A percentile compares a stretch with the other conserved stretches of the same genome.
phyloP scores from a whole-genome alignment of 2,113 vertebrate genomes.

The Limanda limanda region DNA sequence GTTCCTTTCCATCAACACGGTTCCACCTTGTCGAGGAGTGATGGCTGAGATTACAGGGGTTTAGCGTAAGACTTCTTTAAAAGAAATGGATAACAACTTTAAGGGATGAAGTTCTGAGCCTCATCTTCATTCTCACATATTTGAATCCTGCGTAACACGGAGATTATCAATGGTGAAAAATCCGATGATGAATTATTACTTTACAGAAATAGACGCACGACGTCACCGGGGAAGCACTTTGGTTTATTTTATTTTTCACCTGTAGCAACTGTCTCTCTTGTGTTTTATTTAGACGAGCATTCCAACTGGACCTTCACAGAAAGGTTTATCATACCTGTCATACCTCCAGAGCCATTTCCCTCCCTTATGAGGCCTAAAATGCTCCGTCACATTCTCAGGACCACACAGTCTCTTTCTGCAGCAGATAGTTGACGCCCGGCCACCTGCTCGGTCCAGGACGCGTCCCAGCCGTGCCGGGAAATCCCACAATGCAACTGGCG shows the following conservation, averaged over 20 bases:
- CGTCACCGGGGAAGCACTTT: not conserved
- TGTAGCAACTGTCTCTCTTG: slow-evolving; percentile 32
- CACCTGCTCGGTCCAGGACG: slow-evolving; percentile 32
- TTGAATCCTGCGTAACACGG: not conserved
- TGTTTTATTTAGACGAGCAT: slow-evolving; percentile 48
- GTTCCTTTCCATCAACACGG: slow-evolving; percentile 26
- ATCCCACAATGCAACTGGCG: slow-evolving; percentile 40
- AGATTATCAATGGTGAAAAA: not conserved
- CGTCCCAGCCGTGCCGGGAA: slow-evolving; percentile 36
- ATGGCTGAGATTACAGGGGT: slow-evolving; percentile 11
- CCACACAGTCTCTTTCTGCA: slow-evolving; percentile 43
- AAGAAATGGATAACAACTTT: not conserved
- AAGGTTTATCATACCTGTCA: slow-evolving; percentile 75
- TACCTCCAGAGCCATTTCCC: slow-evolving; percentile 66
- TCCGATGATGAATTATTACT: not conserved
- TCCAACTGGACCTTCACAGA: slow-evolving; percentile 68
- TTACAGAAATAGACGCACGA: not conserved
- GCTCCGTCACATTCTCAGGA: slow-evolving; percentile 53
- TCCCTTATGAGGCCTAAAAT: slow-evolving; percentile 67
- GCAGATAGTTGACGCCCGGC: slow-evolving; percentile 30
- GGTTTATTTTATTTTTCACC: slow-evolving; percentile 49
- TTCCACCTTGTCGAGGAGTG: slow-evolving; percentile 18
- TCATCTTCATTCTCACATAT: not conserved
- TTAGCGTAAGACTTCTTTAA: not conserved
- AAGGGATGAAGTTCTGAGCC: too few relatives aligned